These are phyloP conservation scores for Notodonta dromedarius DNA, from an alignment of 2,888 invertebrate genomes.

Conservation along the genomic window DNA sequence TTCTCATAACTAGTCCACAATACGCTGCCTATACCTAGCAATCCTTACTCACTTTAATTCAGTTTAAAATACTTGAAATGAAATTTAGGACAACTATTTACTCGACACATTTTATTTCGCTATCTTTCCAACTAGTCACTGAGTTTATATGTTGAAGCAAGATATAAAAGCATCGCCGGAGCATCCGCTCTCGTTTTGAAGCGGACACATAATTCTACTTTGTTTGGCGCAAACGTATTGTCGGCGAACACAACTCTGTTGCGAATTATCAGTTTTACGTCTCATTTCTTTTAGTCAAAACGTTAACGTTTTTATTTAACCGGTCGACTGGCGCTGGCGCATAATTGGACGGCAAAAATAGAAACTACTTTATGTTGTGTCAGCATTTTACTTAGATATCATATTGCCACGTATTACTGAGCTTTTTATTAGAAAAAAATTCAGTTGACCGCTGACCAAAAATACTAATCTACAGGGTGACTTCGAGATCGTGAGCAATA, in stretches of 20 bases:
- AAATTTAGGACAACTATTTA: background rate
- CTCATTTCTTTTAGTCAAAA: conserved; percentile 22
- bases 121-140: background rate
- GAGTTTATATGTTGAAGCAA: background rate
- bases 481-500: no score
- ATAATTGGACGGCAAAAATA: background rate
- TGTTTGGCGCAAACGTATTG: conserved; percentile 22
- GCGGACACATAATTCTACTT: conserved; percentile 21
- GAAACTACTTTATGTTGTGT: no score
- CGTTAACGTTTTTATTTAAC: conserved; percentile 21
- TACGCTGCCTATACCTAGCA: no score
- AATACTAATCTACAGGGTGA: no score
- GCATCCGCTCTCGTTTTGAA: conserved; percentile 10
- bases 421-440: no score
- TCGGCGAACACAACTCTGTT: conserved; percentile 23
- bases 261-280: conserved; percentile 25
- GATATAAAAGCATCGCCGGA: conserved; percentile 9
- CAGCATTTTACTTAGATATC: background rate
- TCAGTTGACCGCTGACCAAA: no score
- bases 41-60: no score
- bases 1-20: no score
- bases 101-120: background rate
- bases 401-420: no score
- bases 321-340: background rate
- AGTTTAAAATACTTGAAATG: no score